Percentiles rank a stretch among this genome's conserved stretches.
These are phyloP conservation scores for Rhombomys opimus DNA, from an alignment of 2,113 vertebrate species.

Conservation along the genomic window DNA sequence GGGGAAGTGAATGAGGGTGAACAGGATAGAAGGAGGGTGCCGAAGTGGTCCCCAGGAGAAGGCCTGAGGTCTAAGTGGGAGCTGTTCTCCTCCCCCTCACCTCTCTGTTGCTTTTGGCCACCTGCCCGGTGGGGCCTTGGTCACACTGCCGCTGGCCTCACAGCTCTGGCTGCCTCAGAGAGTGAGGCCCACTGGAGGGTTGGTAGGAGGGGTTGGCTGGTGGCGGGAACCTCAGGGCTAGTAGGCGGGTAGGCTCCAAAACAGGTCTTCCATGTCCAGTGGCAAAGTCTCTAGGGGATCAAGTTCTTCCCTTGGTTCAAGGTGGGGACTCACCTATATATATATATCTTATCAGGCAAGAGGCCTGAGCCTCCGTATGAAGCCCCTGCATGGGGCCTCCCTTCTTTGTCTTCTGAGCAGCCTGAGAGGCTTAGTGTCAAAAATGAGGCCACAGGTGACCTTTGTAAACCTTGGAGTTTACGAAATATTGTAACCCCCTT, in stretches of 20 bases:
- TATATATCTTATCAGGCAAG: neutral
- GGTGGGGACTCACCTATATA: neutral
- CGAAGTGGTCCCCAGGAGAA: neutral
- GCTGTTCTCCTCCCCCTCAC: neutral
- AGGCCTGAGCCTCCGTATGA: neutral
- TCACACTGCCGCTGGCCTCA: constrained; percentile 43
- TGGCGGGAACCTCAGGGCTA: neutral
- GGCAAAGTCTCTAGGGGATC: neutral
- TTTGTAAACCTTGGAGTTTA: neutral
- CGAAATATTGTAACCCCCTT: neutral
- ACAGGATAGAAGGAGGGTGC: neutral
- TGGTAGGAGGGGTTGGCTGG: neutral
- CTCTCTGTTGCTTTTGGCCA: constrained; percentile 62
- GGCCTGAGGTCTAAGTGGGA: neutral
- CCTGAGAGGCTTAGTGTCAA: neutral
- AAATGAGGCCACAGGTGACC: neutral
- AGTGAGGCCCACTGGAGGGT: constrained; percentile 48
- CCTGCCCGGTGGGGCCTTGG: constrained; percentile 60
- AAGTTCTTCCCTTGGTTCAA: neutral
- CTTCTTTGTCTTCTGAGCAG: neutral
- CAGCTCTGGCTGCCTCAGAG: neutral
- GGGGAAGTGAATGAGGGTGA: neutral
- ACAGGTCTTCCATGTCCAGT: neutral
- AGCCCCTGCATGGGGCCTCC: neutral
- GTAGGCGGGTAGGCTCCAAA: neutral